Conservation (phyloP, 2,113 vertebrate genomes). For the Ptychochromis oligacanthus region DNA sequence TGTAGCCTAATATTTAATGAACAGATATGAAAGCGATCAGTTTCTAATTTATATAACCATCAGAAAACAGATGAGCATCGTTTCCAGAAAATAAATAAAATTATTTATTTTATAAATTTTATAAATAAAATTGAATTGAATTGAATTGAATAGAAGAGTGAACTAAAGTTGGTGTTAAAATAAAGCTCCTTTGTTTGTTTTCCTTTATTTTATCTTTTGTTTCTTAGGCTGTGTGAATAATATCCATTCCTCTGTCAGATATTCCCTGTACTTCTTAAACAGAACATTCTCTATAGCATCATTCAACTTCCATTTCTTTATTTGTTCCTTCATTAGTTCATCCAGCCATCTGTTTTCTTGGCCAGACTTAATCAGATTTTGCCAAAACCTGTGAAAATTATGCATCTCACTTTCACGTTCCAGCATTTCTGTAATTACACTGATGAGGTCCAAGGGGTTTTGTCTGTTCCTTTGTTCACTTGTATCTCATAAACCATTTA, state of each 20-base stretch:
- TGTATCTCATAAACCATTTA: conserved; percentile 60
- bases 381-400: conserved; percentile 69
- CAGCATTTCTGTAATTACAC: conserved; percentile 68
- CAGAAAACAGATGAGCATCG: neutral
- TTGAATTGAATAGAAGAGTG: too few relatives aligned
- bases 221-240: neutral
- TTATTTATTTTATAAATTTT: too few relatives aligned
- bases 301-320: conserved; percentile 45
- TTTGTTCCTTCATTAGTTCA: conserved; percentile 58
- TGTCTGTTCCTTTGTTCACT: conserved; percentile 62
- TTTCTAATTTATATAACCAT: neutral
- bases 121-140: too few relatives aligned
- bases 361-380: conserved; percentile 48
- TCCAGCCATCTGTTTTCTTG: conserved; percentile 67
- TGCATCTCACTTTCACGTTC: conserved; percentile 63
- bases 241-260: neutral
- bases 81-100: too few relatives aligned
- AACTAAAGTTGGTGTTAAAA: neutral
- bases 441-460: conserved; percentile 68
- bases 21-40: neutral
- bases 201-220: neutral
- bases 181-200: neutral
- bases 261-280: conserved; percentile 12
- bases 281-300: conserved; percentile 21
- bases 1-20: neutral